These are phyloP conservation scores for Drosophila leontia DNA, from an alignment of 1,140 invertebrate genomes.

Conservation along the genomic window DNA sequence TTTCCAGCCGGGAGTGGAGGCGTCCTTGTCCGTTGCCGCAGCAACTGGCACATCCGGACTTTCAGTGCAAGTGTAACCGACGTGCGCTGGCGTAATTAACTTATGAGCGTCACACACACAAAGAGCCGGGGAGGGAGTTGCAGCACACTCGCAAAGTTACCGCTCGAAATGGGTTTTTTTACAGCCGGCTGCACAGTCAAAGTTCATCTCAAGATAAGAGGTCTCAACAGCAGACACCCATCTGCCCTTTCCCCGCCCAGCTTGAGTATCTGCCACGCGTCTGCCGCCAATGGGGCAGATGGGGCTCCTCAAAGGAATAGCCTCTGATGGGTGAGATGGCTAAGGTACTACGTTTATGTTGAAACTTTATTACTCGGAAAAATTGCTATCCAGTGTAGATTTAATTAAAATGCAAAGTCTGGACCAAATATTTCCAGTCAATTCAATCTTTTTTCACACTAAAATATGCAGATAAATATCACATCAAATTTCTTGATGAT, in stretches of 20 bases:
- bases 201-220: conserved; percentile 50
- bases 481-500: neutral
- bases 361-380: conserved; percentile 3
- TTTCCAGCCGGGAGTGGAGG: conserved; percentile 22
- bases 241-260: neutral
- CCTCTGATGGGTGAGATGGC: neutral
- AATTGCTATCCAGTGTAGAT: neutral
- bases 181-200: conserved; percentile 48
- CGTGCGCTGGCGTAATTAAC: conserved; percentile 49
- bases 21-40: conserved; percentile 12
- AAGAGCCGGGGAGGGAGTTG: conserved; percentile 17
- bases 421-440: too few species aligned
- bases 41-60: conserved; percentile 33
- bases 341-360: neutral
- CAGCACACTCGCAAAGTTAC: conserved; percentile 34
- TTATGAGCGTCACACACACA: conserved; percentile 35
- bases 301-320: conserved; percentile 8
- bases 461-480: neutral
- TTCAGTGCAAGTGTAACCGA: conserved; percentile 16
- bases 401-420: conserved; percentile 9
- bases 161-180: conserved; percentile 46
- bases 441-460: neutral
- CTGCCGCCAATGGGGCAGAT: conserved; percentile 1
- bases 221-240: conserved; percentile 3
- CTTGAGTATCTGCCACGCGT: conserved; percentile 8